Conservation (phyloP, 2,888 invertebrate genomes). For the Stenodera caucasica region DNA sequence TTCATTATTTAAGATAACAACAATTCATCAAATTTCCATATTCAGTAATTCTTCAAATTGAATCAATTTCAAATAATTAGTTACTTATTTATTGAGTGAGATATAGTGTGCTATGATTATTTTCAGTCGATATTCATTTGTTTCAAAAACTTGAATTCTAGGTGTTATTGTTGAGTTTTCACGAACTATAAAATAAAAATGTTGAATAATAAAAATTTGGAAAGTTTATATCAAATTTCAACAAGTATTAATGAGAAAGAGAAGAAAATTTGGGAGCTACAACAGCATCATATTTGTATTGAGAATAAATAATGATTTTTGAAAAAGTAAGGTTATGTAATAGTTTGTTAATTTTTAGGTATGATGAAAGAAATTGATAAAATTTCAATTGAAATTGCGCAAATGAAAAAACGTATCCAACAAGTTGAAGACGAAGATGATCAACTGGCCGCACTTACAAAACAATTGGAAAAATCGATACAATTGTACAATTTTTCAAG, state of each 20-base stretch:
- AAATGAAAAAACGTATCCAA: background rate
- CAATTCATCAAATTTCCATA: too few relatives aligned
- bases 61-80: too few relatives aligned
- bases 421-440: background rate
- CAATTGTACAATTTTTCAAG: background rate
- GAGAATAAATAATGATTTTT: background rate
- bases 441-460: background rate
- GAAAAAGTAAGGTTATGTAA: background rate
- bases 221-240: background rate
- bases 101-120: too few relatives aligned
- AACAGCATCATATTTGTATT: background rate
- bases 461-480: background rate
- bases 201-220: background rate
- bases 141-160: too few relatives aligned
- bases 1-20: too few relatives aligned
- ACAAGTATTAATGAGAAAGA: background rate
- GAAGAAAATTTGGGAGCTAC: slow-evolving; percentile 2
- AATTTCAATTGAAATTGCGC: background rate
- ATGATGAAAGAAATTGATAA: background rate
- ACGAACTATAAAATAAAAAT: too few relatives aligned
- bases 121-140: too few relatives aligned
- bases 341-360: background rate
- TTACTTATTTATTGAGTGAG: too few relatives aligned
- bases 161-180: too few relatives aligned
- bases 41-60: too few relatives aligned